Evolutionary conservation across 2,888 invertebrate species (phyloP), one percentile per base, ranked within the genome.

Genomic region (Pemphredon lugubris): DNA sequence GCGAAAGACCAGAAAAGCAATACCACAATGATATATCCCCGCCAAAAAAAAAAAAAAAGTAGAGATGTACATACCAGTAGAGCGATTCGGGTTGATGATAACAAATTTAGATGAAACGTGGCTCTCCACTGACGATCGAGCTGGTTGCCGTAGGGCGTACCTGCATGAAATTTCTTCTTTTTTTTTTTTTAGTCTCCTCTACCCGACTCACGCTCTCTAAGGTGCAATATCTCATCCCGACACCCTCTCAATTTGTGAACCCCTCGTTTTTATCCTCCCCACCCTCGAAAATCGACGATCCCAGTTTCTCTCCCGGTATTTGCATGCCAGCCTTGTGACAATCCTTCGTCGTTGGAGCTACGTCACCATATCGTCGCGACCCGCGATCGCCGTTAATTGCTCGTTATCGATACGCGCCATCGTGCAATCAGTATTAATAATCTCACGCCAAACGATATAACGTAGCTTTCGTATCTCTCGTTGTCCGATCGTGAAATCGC

Each of bases 101-200:
- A 79, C 71, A 71, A 68, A 71, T 75, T 44, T 61, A 71, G 63
- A 74, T 55, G 39, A 74, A 77, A 74, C 60, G 54, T 70, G 54
- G 61, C 73, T 70, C 51, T 77, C 66, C 54, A 72, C 73, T 77
- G 71, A 66, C 59, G 70, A 68, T 68, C 65, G 70, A 71, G 70
- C 54, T 64, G 75, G 58, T 54, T 60, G 73, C 75, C 75, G 75
- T 76, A 82, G 77, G 82, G 81, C 75, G 74, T 72, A 77, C 79
- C 83, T 73, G 82, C 82, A 81, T 81, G 81, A 40, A 4, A 50
- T 18, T 44, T 50, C 34, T 54, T 59, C 26, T 13, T 21, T 51
- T 55, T 42, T 47, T 37, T 61, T 55, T 21, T 64, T 11, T 2
- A n/a, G 26, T 54, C 53, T 42, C 37, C 18, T 50, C 11, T 47